Evolutionary conservation across 1,140 invertebrate species (phyloP).

Genomic region (Ericerus pela): DNA sequence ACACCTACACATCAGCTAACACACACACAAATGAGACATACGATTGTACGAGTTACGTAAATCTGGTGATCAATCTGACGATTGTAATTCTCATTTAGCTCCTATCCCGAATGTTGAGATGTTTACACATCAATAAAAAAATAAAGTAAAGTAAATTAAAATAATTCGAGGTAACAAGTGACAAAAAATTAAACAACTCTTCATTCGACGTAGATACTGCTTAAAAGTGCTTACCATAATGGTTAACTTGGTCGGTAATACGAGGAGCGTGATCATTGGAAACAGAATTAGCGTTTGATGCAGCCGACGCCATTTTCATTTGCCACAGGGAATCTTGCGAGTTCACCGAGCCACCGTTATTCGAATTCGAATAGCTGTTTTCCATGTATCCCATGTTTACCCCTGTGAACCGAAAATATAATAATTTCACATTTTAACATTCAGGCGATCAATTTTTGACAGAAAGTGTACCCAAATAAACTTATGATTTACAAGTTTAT

Average conservation of each 20-base stretch:
- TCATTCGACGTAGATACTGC: too few species aligned
- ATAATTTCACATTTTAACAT: not conserved
- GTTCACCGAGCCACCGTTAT: slow-evolving; percentile 82
- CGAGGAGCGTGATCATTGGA: slow-evolving; percentile 2
- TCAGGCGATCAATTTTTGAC: not conserved
- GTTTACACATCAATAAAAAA: too few species aligned
- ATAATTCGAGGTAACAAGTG: too few species aligned
- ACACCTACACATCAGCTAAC: too few species aligned
- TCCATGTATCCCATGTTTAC: slow-evolving; percentile 78
- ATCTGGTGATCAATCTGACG: too few species aligned
- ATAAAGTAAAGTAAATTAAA: too few species aligned
- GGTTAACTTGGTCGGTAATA: slow-evolving; percentile 40
- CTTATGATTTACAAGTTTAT: too few species aligned
- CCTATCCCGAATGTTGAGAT: too few species aligned
- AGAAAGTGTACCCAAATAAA: not conserved
- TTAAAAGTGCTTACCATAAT: slow-evolving; percentile 31
- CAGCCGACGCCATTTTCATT: slow-evolving; percentile 67
- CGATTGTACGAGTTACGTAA: too few species aligned
- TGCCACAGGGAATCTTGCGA: slow-evolving; percentile 91
- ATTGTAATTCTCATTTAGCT: too few species aligned
- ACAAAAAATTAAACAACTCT: too few species aligned
- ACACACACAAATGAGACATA: too few species aligned
- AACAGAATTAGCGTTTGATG: slow-evolving; percentile 26
- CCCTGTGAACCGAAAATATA: slow-evolving; percentile 34
- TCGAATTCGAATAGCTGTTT: slow-evolving; percentile 80